These are phyloP conservation scores for Sitobion miscanthi DNA, from an alignment of 1,140 invertebrate species.

Conservation along the genomic window DNA sequence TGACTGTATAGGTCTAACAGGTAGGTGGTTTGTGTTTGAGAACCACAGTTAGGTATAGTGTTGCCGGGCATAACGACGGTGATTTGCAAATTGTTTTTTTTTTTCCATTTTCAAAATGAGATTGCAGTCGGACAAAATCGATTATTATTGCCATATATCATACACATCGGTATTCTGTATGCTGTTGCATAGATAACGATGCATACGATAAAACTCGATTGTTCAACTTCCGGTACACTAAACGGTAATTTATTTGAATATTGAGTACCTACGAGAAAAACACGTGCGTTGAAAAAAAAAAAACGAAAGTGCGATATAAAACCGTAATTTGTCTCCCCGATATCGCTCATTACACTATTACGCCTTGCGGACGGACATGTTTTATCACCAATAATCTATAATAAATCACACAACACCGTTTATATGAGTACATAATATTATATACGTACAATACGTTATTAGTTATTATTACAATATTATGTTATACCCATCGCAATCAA, in stretches of 20 bases:
- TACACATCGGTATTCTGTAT: background rate
- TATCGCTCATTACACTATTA: background rate
- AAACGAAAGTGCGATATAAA: constrained; percentile 17
- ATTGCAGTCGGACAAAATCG: background rate
- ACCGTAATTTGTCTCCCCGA: background rate
- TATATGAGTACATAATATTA: background rate
- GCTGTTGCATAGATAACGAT: background rate
- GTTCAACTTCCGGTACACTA: background rate
- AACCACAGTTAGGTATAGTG: background rate
- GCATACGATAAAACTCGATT: background rate
- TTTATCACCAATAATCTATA: constrained; percentile 4
- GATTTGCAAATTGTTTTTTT: background rate
- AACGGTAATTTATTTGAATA: background rate
- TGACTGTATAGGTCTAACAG: background rate
- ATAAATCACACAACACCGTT: background rate
- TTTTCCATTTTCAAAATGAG: background rate
- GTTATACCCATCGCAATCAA: background rate
- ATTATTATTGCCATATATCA: constrained; percentile 2
- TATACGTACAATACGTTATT: background rate
- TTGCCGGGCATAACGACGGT: background rate
- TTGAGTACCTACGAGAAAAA: background rate
- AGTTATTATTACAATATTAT: too few species aligned
- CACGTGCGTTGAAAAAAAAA: background rate
- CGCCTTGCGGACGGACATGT: background rate
- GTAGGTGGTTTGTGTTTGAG: background rate